Percentiles rank a stretch among this genome's conserved stretches.
Conservation (phyloP, 2,888 invertebrate genomes). For the Harpalus rufipes region DNA sequence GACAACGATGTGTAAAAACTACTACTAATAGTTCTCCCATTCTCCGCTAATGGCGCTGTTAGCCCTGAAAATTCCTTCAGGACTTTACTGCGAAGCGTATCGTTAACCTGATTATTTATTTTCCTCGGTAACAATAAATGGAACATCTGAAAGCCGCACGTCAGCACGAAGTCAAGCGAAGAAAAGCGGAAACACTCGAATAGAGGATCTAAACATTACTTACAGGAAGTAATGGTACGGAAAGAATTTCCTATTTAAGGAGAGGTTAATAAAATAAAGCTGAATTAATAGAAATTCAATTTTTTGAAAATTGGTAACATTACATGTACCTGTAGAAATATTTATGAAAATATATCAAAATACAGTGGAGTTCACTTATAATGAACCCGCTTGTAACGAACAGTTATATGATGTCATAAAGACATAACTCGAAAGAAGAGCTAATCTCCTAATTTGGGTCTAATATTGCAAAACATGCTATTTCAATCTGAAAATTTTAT, state of each 20-base stretch:
- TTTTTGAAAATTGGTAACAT: too few species aligned
- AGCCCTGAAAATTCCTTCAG: conserved; percentile 24
- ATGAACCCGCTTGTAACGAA: too few species aligned
- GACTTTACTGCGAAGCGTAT: conserved; percentile 15
- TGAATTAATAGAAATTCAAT: neutral
- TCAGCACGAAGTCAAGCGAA: conserved; percentile 29
- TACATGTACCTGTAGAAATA: too few species aligned
- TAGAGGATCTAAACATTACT: conserved; percentile 13
- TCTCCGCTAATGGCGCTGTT: conserved; percentile 20
- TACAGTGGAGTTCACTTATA: too few species aligned
- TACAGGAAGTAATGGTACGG: conserved; percentile 9
- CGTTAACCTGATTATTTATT: conserved; percentile 59
- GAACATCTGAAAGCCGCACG: conserved; percentile 40
- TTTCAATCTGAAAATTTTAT: too few species aligned
- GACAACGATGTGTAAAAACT: conserved; percentile 22
- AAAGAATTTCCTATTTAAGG: neutral
- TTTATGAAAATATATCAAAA: too few species aligned
- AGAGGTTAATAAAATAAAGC: neutral
- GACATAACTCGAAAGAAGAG: too few species aligned
- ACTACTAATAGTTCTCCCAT: conserved; percentile 17
- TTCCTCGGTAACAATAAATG: conserved; percentile 41
- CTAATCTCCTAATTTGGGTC: too few species aligned
- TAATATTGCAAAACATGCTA: too few species aligned
- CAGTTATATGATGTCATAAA: too few species aligned
- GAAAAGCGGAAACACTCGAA: neutral